These are phyloP conservation scores for Prosapia bicincta DNA, from an alignment of 2,888 invertebrate genomes.

Conservation along the genomic window DNA sequence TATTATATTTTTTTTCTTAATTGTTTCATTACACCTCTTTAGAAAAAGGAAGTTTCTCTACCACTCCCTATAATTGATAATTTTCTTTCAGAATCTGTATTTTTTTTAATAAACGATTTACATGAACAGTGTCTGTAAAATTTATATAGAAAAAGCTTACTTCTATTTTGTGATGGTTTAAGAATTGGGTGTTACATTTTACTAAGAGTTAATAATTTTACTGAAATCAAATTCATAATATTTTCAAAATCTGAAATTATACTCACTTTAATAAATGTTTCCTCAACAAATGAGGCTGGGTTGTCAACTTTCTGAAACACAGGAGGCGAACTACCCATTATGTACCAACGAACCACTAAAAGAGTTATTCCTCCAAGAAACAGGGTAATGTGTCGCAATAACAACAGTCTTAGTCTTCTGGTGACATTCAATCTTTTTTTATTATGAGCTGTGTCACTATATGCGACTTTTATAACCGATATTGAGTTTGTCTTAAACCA, in stretches of 20 bases:
- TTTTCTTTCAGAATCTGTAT: no score
- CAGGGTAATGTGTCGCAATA: constrained; percentile 47
- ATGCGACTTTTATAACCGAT: background rate
- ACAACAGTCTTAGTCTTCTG: constrained; percentile 2
- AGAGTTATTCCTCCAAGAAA: constrained; percentile 52
- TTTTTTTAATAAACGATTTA: no score
- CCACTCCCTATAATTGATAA: no score
- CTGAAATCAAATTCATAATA: no score
- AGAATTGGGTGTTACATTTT: no score
- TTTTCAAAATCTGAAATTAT: background rate
- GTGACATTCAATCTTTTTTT: background rate
- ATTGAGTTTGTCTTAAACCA: background rate
- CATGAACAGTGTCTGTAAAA: no score
- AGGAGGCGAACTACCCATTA: constrained; percentile 79
- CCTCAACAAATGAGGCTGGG: constrained; percentile 78
- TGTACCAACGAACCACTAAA: constrained; percentile 60
- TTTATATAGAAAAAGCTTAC: no score
- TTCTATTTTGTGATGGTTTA: no score
- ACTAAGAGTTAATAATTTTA: no score
- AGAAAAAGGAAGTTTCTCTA: no score
- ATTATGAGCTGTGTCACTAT: background rate
- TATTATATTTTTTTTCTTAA: no score
- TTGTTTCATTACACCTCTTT: no score
- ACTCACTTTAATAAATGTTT: constrained; percentile 60
- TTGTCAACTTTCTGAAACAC: constrained; percentile 85